Base-by-base conservation (phyloP, 2,888 invertebrate genomes). In the Melanostoma mellinum region DNA sequence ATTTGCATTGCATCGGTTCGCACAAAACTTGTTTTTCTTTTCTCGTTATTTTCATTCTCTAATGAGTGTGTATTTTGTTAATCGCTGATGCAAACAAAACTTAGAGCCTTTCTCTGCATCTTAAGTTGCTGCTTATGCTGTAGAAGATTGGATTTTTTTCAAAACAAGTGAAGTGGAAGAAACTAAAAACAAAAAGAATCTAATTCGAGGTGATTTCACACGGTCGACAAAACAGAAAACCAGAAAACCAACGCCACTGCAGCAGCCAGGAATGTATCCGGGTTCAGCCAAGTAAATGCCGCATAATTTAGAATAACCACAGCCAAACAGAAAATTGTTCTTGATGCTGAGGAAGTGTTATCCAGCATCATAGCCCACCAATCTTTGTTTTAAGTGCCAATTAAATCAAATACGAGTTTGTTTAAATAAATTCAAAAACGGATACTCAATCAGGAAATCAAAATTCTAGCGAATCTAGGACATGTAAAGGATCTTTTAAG, bases 401-500 rank as follows among this genome's bases (percentile, higher is more conserved):
- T 20, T 48, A 50, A 42, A 69, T 56, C 42, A 46, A 53, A 63
- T 20, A 30, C 63, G 55, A 30, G 58, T 46, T 68, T 72, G 53
- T 58, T 61, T 74, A 79, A 72, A 76, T 67, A 60, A 52, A 74
- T 53, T 75, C 79, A 61, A 85, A 85, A 79, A 85, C 85, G 85
- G 61, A 85, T 85, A 85, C 67, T 52, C 68, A 69, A 80, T 72
- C 75, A 63, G 75, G 72, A 36, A 76, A 75, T 65, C 72, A 44
- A 80, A 80, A 75, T 56, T 80, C 75, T 35, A 46, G 68, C 55
- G 85, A 85, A 85, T 75, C 56, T 85, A 85, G 85, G 85, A 85
- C 85, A 85, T 85, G 85, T 80, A 85, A 85, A 85, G 85, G 72
- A 80, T 80, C 85, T 72, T 80, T 85, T 36, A 85, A 85, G 72